Conservation (phyloP, 1,140 invertebrate genomes). For the Polyergus mexicanus region DNA sequence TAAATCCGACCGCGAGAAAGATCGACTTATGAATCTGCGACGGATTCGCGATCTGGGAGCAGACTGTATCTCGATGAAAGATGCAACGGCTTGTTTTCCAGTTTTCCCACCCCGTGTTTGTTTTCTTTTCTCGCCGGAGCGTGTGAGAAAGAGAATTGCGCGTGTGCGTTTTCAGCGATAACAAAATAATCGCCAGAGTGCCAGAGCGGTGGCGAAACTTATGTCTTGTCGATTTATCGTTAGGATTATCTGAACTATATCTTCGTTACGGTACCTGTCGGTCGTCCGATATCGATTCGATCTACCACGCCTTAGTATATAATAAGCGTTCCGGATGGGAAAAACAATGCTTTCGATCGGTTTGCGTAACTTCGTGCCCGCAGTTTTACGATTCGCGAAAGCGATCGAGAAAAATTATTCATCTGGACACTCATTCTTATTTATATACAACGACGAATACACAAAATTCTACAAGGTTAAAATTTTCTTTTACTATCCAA, state of each 20-base stretch:
- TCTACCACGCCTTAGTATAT: conserved; percentile 63
- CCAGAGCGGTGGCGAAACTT: conserved; percentile 42
- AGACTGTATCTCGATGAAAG: conserved; percentile 12
- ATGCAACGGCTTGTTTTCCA: conserved; percentile 10
- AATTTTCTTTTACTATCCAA: not conserved
- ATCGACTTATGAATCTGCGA: conserved; percentile 24
- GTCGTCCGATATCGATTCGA: conserved; percentile 41
- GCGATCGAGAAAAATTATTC: not conserved
- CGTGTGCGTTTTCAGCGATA: conserved; percentile 47
- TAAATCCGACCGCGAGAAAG: conserved; percentile 46
- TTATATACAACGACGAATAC: too few species aligned
- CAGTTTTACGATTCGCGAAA: conserved; percentile 45
- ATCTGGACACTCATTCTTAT: too few species aligned
- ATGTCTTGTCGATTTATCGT: conserved; percentile 56
- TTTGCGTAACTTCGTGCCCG: conserved; percentile 46
- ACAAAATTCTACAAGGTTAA: too few species aligned
- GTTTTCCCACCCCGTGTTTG: conserved; percentile 10
- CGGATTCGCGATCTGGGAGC: conserved; percentile 27
- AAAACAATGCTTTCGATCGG: conserved; percentile 65
- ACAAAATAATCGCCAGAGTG: conserved; percentile 43
- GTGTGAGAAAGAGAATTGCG: conserved; percentile 25
- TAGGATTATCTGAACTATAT: conserved; percentile 54
- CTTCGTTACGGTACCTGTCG: conserved; percentile 56
- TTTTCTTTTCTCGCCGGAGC: not conserved
- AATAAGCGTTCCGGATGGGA: conserved; percentile 58